These are phyloP conservation scores for Aleadryas rufinucha DNA, from an alignment of 2,113 vertebrate species.

Conservation along the genomic window DNA sequence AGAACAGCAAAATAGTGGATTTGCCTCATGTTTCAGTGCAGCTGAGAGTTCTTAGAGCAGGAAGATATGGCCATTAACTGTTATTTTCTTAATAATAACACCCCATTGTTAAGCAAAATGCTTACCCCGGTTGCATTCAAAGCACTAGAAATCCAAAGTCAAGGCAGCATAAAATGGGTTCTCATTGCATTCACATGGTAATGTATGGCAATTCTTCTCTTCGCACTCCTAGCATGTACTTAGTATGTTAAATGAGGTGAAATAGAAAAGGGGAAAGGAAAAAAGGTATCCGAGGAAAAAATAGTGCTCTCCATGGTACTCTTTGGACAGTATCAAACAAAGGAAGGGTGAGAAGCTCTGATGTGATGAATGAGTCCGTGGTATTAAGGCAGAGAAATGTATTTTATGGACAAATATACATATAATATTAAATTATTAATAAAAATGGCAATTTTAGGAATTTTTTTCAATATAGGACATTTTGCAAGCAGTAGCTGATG, in stretches of 20 bases:
- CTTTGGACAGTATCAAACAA: neutral
- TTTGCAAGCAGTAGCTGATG: neutral
- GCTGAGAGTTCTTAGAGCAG: conserved; percentile 26
- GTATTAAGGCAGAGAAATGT: neutral
- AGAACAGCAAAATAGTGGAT: neutral
- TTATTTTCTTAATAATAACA: conserved; percentile 57
- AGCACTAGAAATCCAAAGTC: conserved; percentile 36
- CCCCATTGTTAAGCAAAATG: conserved; percentile 42
- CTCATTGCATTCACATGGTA: conserved; percentile 19
- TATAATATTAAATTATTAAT: neutral
- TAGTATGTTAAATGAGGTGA: conserved; percentile 8
- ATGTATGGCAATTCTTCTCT: neutral
- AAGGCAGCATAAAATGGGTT: conserved; percentile 31
- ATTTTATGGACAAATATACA: neutral
- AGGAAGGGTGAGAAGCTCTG: neutral
- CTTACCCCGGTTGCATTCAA: conserved; percentile 6
- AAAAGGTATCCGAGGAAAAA: neutral
- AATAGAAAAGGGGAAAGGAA: neutral
- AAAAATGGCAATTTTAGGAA: neutral
- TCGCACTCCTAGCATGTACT: neutral
- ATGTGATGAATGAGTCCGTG: neutral
- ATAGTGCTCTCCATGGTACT: neutral
- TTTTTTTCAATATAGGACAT: neutral
- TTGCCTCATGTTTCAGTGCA: neutral
- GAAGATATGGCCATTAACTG: conserved; percentile 47